phyloP scores from a whole-genome alignment of 2,888 invertebrate genomes.

The Agrotis ipsilon region DNA sequence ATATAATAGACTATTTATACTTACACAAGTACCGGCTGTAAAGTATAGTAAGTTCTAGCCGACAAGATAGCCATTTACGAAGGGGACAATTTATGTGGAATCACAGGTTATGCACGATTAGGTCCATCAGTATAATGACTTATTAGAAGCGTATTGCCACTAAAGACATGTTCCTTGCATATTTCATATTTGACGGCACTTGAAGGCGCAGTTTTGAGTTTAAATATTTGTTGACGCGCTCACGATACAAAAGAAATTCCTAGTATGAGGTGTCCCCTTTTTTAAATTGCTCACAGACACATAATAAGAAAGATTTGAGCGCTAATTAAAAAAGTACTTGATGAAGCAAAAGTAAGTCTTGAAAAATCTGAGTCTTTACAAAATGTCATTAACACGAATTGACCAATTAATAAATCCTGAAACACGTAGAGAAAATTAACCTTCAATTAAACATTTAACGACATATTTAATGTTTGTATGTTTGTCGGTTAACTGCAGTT shows the following conservation, averaged over 20 bases:
- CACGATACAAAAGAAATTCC: too few relatives aligned
- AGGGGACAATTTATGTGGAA: neutral
- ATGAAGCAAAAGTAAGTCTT: neutral
- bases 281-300: neutral
- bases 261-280: too few relatives aligned
- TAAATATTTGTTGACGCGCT: too few relatives aligned
- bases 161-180: neutral
- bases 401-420: constrained; percentile 20
- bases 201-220: too few relatives aligned
- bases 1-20: neutral
- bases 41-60: neutral
- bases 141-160: neutral
- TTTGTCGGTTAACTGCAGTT: constrained; percentile 39
- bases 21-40: neutral
- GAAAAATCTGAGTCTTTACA: constrained; percentile 3
- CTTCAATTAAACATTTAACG: constrained; percentile 20
- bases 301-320: too few relatives aligned
- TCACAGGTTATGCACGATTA: neutral
- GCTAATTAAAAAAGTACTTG: too few relatives aligned
- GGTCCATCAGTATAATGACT: neutral
- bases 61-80: neutral
- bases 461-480: neutral
- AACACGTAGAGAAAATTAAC: constrained; percentile 8
- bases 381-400: constrained; percentile 12
- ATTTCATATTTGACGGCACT: neutral